phyloP scores from a whole-genome alignment of 2,888 invertebrate species.

The Platynereis dumerilii region DNA sequence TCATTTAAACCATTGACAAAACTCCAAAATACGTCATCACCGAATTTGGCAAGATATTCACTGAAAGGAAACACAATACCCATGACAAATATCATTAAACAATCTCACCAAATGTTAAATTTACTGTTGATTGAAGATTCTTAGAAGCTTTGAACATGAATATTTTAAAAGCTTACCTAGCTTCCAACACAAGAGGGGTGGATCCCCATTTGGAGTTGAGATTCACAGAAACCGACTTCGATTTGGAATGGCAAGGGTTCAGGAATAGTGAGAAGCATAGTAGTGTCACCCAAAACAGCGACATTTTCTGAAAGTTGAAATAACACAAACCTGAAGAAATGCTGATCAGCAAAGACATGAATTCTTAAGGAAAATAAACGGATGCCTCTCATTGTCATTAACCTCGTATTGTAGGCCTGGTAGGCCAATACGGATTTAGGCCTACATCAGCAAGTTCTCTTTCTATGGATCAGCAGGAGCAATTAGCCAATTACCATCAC shows the following conservation, averaged over 20 bases:
- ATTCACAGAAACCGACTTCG: slow-evolving; percentile 64
- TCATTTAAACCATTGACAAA: slow-evolving; percentile 59
- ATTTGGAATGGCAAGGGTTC: slow-evolving; percentile 34
- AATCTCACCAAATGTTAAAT: neutral
- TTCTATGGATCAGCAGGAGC: too few relatives aligned
- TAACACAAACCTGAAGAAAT: neutral
- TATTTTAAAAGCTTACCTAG: slow-evolving; percentile 69
- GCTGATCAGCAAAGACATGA: too few relatives aligned
- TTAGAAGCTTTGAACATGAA: too few relatives aligned
- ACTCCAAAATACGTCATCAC: slow-evolving; percentile 64
- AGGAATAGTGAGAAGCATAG: neutral
- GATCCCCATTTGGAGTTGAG: slow-evolving; percentile 94
- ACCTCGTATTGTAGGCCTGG: too few relatives aligned
- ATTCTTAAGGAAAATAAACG: too few relatives aligned
- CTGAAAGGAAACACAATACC: slow-evolving; percentile 62
- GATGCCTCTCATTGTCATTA: too few relatives aligned
- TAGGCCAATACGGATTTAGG: too few relatives aligned
- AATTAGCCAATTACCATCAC: too few relatives aligned
- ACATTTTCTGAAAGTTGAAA: slow-evolving; percentile 17
- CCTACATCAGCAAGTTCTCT: too few relatives aligned
- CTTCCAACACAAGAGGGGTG: slow-evolving; percentile 89
- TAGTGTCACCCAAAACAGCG: slow-evolving; percentile 2
- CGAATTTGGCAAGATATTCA: slow-evolving; percentile 66
- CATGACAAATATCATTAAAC: too few relatives aligned
- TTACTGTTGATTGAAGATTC: too few relatives aligned